Conservation (phyloP, 2,888 invertebrate species). For the Apamea crenata region DNA sequence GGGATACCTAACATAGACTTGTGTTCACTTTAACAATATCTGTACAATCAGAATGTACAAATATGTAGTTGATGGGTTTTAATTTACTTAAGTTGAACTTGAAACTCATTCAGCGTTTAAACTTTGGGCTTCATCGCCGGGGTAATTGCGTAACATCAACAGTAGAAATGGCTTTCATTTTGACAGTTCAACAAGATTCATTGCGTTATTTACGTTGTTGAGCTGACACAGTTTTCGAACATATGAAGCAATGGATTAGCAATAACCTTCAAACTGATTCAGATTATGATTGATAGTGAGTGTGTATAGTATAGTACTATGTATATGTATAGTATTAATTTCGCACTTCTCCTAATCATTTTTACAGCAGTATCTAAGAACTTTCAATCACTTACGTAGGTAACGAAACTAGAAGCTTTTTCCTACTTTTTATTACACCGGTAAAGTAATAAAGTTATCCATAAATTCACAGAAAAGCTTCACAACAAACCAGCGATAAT, state of each 20-base stretch:
- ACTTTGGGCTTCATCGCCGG: not conserved
- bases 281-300: too few relatives aligned
- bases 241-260: too few relatives aligned
- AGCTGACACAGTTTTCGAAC: too few relatives aligned
- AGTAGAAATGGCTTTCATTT: not conserved
- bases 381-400: too few relatives aligned
- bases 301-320: too few relatives aligned
- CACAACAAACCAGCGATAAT: conserved; percentile 44
- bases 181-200: not conserved
- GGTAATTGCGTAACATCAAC: not conserved
- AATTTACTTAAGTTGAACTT: not conserved
- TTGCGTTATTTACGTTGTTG: not conserved
- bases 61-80: not conserved
- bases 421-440: not conserved
- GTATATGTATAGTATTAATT: too few relatives aligned
- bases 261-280: too few relatives aligned
- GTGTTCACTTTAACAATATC: too few relatives aligned
- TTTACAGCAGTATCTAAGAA: not conserved
- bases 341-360: not conserved
- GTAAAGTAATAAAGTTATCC: conserved; percentile 8
- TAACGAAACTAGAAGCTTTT: not conserved
- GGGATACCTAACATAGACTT: too few relatives aligned
- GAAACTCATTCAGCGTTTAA: not conserved
- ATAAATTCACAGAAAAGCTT: conserved; percentile 39
- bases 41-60: too few relatives aligned